phyloP scores from a whole-genome alignment of 2,113 vertebrate genomes.

The Tor tambroides region DNA sequence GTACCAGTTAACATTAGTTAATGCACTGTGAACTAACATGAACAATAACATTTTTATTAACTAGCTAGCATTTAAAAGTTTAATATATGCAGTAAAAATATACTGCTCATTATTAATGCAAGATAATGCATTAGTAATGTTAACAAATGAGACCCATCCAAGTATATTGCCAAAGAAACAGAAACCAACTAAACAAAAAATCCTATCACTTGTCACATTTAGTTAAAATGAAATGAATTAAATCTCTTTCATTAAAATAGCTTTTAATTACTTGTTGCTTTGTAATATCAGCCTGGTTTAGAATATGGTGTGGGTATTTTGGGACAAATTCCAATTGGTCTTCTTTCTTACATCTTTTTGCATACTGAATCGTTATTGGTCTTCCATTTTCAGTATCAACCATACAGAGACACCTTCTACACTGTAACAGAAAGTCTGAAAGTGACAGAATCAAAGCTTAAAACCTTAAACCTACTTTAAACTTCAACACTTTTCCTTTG shows the following conservation, averaged over 20 bases:
- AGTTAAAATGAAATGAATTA: not conserved
- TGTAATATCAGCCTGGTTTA: not conserved
- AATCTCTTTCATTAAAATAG: not conserved
- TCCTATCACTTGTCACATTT: not conserved
- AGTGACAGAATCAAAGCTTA: not conserved
- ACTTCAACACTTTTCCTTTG: not conserved
- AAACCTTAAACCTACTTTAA: conserved; percentile 2
- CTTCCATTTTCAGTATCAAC: not conserved
- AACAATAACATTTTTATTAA: not conserved
- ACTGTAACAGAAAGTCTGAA: not conserved
- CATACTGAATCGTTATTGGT: not conserved
- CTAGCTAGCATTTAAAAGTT: not conserved
- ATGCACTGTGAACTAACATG: not conserved
- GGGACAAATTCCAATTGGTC: not conserved
- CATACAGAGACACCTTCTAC: not conserved
- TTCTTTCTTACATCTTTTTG: not conserved
- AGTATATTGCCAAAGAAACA: not conserved
- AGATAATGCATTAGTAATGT: too few relatives aligned
- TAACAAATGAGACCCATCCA: not conserved
- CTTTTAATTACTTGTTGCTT: not conserved
- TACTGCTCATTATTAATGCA: too few relatives aligned
- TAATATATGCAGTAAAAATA: too few relatives aligned
- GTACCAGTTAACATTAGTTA: not conserved
- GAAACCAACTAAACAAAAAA: too few relatives aligned
- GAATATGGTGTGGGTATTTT: not conserved